These are phyloP conservation scores for Thymelicus sylvestris DNA, from an alignment of 2,888 invertebrate genomes.

Conservation along the genomic window DNA sequence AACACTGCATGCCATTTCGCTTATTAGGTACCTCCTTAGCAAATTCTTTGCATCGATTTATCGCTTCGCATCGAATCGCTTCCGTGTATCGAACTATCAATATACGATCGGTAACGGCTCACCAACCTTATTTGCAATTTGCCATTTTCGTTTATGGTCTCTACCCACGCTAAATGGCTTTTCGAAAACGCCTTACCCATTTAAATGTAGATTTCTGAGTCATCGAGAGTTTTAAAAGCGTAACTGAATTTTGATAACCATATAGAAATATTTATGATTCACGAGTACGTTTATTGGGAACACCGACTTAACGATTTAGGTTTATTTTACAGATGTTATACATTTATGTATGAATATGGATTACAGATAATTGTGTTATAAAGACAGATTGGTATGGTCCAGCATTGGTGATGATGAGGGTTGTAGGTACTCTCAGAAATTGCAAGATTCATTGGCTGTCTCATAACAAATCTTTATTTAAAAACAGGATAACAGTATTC, in stretches of 20 bases:
- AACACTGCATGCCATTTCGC: slow-evolving; percentile 15
- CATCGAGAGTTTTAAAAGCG: slow-evolving; percentile 32
- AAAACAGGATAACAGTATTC: no score
- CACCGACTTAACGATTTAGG: slow-evolving; percentile 6
- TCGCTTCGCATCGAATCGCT: slow-evolving; percentile 8
- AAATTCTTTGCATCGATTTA: slow-evolving; percentile 14
- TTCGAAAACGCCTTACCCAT: slow-evolving; percentile 40
- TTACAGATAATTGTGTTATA: background rate
- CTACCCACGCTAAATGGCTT: slow-evolving; percentile 58
- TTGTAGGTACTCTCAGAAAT: no score
- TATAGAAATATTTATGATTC: slow-evolving; percentile 24
- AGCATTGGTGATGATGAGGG: no score
- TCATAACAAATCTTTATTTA: no score
- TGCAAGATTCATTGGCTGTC: no score
- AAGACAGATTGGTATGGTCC: background rate
- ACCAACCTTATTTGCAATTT: slow-evolving; percentile 59
- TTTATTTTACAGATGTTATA: background rate
- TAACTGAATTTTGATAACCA: slow-evolving; percentile 27
- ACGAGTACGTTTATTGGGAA: slow-evolving; percentile 19
- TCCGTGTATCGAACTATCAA: slow-evolving; percentile 42
- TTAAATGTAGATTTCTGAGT: slow-evolving; percentile 43
- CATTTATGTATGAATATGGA: background rate
- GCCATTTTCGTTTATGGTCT: slow-evolving; percentile 60
- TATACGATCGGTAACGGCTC: slow-evolving; percentile 60
- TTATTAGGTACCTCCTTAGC: background rate